Evolutionary conservation across 2,797 vertebrate genomes (phyloP), one percentile per base, ranked within the genome.

Genomic region (Tauraco hartlaubi): DNA sequence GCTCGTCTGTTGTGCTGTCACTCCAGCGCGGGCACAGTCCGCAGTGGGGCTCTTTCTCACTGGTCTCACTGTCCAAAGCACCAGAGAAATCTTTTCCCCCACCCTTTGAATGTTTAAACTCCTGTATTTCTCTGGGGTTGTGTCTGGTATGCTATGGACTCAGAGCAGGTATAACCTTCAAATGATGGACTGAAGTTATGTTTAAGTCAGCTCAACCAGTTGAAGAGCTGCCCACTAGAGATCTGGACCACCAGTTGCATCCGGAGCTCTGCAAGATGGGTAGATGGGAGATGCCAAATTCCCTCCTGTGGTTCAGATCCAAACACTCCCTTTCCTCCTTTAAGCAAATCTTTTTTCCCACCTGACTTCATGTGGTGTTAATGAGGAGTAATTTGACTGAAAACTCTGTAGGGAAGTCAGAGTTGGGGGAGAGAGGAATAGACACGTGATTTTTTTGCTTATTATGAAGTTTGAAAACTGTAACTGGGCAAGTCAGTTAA

Each of bases 1-100:
- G 84, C 85, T 92, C 72, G 68, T 85, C 97, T 95, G 92, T 96
- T 95, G 97, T 96, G 96, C 96, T 97, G 94, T 97, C 97, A 92
- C 92, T 95, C 92, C 92, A 92, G 86, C 88, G 74, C 92, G 83
- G 95, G 82, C 94, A 97, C 96, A 95, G 95, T 93, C 92, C 84
- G 37, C 83, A 68, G 85, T 25, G 26, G 86, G 87, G 51, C 94
- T 88, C 94, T 97, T 85, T 51, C 91, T 88, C 90, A 5, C 75
- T 17, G 41, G 71, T 52, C 77, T 89, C 31, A 37, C 85, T 64
- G 51, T 52, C 88, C 81, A 66, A 62, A 64, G 19, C 49, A 41
- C 54, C 68, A 54, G 41, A 77, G 69, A 58, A 78, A 78, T 22
- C 63, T 88, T 90, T 43, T 85, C 33, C 63, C 66, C 84, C 1